These are phyloP conservation scores for Auanema sp. DNA, from an alignment of 2,888 invertebrate genomes.

Conservation along the genomic window DNA sequence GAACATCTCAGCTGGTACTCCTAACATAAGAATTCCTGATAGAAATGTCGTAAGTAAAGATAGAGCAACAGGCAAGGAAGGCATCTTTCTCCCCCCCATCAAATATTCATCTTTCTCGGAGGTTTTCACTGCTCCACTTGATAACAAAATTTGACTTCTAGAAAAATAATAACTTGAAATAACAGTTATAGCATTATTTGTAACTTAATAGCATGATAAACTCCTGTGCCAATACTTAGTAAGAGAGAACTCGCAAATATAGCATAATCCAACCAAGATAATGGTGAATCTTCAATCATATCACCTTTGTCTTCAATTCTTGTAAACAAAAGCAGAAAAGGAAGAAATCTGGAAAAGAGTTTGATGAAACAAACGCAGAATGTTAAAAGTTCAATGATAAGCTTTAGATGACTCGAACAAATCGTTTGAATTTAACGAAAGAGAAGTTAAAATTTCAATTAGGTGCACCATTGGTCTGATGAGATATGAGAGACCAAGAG, in stretches of 20 bases:
- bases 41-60: constrained; percentile 54
- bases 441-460: constrained; percentile 3
- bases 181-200: no score
- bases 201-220: constrained; percentile 54
- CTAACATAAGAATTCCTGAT: constrained; percentile 57
- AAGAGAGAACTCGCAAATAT: constrained; percentile 44
- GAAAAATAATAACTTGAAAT: constrained; percentile 1
- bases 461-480: neutral
- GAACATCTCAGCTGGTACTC: constrained; percentile 56
- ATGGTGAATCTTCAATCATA: constrained; percentile 11
- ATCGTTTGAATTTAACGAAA: neutral
- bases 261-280: constrained; percentile 50
- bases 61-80: constrained; percentile 50
- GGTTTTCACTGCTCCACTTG: constrained; percentile 23
- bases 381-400: neutral
- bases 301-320: no score
- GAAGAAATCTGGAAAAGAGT: neutral
- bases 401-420: constrained; percentile 1
- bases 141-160: constrained; percentile 37
- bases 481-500: constrained; percentile 4
- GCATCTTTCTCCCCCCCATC: constrained; percentile 55
- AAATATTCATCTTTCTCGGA: constrained; percentile 55
- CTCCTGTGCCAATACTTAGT: constrained; percentile 52
- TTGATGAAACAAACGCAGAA: neutral
- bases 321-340: neutral